Evolutionary conservation across 2,888 invertebrate genomes (phyloP).

Genomic region (Rhopalosiphum nymphaeae): DNA sequence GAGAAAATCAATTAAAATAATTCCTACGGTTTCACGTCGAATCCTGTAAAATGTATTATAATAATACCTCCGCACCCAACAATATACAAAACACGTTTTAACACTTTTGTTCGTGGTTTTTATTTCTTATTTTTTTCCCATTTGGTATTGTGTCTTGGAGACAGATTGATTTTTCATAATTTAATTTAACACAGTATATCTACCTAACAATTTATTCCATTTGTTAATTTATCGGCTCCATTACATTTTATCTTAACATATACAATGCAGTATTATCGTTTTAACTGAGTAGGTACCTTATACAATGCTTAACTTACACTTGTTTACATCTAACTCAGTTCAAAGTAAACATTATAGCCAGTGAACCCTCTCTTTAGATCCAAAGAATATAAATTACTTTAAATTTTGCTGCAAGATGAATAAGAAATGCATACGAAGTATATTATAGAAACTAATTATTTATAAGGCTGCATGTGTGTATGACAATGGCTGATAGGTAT

Average conservation of each 20-base stretch:
- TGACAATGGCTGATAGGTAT: background rate
- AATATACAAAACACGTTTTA: conserved; percentile 25
- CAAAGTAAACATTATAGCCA: too few relatives aligned
- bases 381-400: background rate
- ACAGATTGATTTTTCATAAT: conserved; percentile 5
- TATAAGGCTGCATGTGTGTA: background rate
- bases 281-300: background rate
- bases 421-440: background rate
- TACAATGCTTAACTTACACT: background rate
- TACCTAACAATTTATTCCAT: background rate
- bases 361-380: background rate
- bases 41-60: background rate
- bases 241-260: background rate
- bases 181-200: background rate
- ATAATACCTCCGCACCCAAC: background rate
- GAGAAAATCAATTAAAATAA: conserved; percentile 42
- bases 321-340: too few relatives aligned
- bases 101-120: background rate
- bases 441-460: background rate
- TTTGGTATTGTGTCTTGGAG: background rate
- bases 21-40: conserved; percentile 29
- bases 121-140: background rate
- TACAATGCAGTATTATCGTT: background rate
- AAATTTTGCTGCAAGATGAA: background rate
- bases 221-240: background rate